Evolutionary conservation across 2,797 vertebrate species (phyloP).

Genomic region (Danio jaintianensis): DNA sequence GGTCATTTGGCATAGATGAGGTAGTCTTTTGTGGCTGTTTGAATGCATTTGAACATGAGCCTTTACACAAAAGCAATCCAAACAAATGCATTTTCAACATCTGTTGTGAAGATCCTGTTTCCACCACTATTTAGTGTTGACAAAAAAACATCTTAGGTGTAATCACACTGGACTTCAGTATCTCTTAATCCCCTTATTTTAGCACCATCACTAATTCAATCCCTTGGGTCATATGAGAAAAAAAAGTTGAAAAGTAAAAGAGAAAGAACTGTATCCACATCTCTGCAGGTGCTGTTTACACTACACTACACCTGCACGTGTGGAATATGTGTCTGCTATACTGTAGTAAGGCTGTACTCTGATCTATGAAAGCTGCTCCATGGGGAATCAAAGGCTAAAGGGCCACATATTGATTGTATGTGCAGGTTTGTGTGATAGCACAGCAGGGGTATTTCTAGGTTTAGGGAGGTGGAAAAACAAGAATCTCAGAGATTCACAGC

Average conservation of each 20-base stretch:
- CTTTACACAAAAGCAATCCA: too few species aligned
- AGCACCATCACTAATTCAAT: constrained; percentile 2
- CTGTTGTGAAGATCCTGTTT: background rate
- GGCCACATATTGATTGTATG: constrained; percentile 41
- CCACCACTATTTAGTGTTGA: background rate
- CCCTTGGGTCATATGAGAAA: background rate
- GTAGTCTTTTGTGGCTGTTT: too few species aligned
- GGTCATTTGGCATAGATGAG: too few species aligned
- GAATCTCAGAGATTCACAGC: constrained; percentile 27
- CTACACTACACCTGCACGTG: background rate
- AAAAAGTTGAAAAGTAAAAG: background rate
- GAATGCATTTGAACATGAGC: too few species aligned
- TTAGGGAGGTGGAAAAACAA: constrained; percentile 14
- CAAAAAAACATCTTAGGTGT: background rate
- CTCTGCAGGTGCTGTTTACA: constrained; percentile 8
- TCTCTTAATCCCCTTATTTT: constrained; percentile 32
- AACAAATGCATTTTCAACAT: background rate
- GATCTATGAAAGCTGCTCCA: constrained; percentile 23
- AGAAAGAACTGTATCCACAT: background rate
- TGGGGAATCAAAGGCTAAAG: constrained; percentile 29
- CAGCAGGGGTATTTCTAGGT: constrained; percentile 31
- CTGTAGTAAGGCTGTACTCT: constrained; percentile 9
- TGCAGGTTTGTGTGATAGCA: constrained; percentile 41
- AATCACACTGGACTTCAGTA: background rate
- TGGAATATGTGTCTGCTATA: background rate